phyloP scores from a whole-genome alignment of 2,797 vertebrate genomes.

The Channallabes apus region DNA sequence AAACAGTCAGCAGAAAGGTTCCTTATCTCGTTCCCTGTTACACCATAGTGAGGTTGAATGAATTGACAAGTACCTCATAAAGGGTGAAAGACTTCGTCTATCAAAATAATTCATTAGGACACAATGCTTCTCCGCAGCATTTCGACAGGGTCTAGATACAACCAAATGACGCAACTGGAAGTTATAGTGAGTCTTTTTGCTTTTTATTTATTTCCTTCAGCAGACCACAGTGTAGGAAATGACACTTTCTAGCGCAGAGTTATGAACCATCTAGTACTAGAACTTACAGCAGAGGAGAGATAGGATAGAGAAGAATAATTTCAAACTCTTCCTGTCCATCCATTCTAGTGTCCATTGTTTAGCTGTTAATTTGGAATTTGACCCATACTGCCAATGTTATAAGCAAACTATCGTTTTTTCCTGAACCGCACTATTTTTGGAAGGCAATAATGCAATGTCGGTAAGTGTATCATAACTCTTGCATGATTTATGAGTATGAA shows the following conservation, averaged over 20 bases:
- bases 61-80: neutral
- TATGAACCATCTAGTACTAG: neutral
- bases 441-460: neutral
- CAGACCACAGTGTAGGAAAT: neutral
- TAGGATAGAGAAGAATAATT: neutral
- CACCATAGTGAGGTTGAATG: neutral
- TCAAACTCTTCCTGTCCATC: neutral
- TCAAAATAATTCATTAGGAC: neutral
- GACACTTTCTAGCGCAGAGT: neutral
- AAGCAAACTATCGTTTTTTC: neutral
- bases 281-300: neutral
- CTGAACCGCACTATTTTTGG: neutral
- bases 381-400: neutral
- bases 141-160: neutral
- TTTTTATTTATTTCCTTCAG: neutral
- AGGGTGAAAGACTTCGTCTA: neutral
- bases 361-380: neutral
- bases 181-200: neutral
- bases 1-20: neutral
- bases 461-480: slow-evolving; percentile 6
- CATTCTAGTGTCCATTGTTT: neutral
- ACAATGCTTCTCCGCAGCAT: neutral
- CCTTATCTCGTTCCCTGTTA: neutral
- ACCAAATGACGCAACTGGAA: neutral
- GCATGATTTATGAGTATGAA: slow-evolving; percentile 8